Conservation (phyloP, 2,113 vertebrate genomes). For the Syngnathus scovelli region DNA sequence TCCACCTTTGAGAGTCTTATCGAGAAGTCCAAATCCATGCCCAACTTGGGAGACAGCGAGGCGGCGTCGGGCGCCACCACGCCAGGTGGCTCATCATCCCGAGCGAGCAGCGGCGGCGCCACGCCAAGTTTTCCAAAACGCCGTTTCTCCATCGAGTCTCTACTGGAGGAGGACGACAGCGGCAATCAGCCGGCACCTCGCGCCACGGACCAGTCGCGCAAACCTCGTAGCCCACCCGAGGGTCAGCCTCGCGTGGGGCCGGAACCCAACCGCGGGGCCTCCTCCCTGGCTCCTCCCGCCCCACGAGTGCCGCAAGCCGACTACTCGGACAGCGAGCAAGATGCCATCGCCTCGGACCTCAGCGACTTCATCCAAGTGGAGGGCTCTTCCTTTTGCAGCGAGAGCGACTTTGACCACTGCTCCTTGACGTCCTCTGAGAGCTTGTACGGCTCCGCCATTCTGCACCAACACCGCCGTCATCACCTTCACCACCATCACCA, state of each 20-base stretch:
- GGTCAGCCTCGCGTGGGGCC: conserved; percentile 62
- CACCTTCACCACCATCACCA: conserved; percentile 80
- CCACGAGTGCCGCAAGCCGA: conserved; percentile 60
- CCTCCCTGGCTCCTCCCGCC: conserved; percentile 35
- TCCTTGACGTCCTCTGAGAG: conserved; percentile 92
- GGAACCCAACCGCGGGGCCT: conserved; percentile 34
- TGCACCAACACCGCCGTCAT: conserved; percentile 78
- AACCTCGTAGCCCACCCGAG: conserved; percentile 69
- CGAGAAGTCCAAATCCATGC: conserved; percentile 94
- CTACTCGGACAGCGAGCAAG: conserved; percentile 90
- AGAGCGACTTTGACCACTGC: conserved; percentile 94
- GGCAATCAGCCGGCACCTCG: conserved; percentile 34
- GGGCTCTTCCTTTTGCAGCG: conserved; percentile 94
- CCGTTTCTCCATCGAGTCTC: conserved; percentile 87
- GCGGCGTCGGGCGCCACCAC: conserved; percentile 75
- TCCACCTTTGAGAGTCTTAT: conserved; percentile 88
- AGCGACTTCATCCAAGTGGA: conserved; percentile 90
- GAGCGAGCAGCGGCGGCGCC: conserved; percentile 70
- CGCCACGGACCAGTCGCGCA: conserved; percentile 40
- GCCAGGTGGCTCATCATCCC: conserved; percentile 76
- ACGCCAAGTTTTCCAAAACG: conserved; percentile 72
- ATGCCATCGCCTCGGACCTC: conserved; percentile 83
- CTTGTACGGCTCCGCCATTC: conserved; percentile 80
- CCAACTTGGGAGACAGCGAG: conserved; percentile 82
- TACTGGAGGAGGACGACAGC: conserved; percentile 81